phyloP scores from a whole-genome alignment of 2,113 vertebrate genomes.

The human (Homo sapiens) region GRCh38 chr9:117044501-117045000 shows the following conservation, averaged over 20 bases:
- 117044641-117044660: neutral
- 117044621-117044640: too few relatives aligned
- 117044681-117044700: neutral
- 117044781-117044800: neutral
- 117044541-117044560: neutral
- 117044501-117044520: conserved; percentile 13
- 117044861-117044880: neutral
- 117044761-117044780: neutral
- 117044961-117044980: neutral
- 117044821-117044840: neutral
- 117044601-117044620: neutral
- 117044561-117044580: neutral
- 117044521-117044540: neutral
- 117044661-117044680: neutral
- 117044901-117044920: neutral
- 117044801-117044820: neutral
- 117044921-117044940: neutral
- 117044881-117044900: neutral
- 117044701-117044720: too few relatives aligned
- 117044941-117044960: neutral
- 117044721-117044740: neutral
- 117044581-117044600: neutral
- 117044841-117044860: neutral
- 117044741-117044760: neutral
- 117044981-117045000: neutral